Percentiles rank a stretch among this genome's conserved stretches.
Evolutionary conservation across 2,888 invertebrate genomes (phyloP).

Genomic region (Petrolisthes cinctipes): DNA sequence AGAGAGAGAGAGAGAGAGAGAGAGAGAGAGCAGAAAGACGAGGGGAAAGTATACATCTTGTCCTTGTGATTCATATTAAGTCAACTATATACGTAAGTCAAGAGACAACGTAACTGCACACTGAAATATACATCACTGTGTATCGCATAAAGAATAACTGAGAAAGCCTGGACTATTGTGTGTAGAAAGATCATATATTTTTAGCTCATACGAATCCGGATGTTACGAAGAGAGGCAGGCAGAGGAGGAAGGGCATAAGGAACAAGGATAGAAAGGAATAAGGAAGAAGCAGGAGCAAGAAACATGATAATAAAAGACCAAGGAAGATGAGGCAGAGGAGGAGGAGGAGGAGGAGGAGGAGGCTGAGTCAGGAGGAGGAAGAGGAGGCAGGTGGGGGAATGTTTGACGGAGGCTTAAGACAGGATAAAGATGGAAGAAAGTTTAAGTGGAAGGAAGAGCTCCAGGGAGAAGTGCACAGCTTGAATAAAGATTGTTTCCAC

Average conservation of each 20-base stretch:
- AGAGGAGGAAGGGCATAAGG: neutral
- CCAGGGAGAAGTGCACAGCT: neutral
- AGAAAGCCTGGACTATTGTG: too few species aligned
- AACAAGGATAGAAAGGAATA: neutral
- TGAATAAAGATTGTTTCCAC: neutral
- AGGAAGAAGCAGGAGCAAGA: neutral
- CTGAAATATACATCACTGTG: too few species aligned
- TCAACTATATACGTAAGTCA: too few species aligned
- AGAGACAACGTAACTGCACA: too few species aligned
- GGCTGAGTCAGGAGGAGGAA: neutral
- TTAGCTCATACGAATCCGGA: too few species aligned
- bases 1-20: conserved; percentile 14
- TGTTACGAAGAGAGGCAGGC: neutral
- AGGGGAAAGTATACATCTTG: neutral
- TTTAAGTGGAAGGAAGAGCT: neutral
- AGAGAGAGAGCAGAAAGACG: neutral
- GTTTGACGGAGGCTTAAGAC: neutral
- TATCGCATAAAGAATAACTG: too few species aligned
- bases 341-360: neutral
- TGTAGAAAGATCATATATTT: too few species aligned
- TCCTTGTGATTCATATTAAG: too few species aligned
- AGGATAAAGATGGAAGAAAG: neutral
- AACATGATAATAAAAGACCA: neutral
- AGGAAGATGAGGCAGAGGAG: neutral
- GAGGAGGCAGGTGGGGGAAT: neutral